Evolutionary conservation across 1,140 invertebrate species (phyloP), one percentile per base, ranked within the genome.

Genomic region (Charaxes varanes): DNA sequence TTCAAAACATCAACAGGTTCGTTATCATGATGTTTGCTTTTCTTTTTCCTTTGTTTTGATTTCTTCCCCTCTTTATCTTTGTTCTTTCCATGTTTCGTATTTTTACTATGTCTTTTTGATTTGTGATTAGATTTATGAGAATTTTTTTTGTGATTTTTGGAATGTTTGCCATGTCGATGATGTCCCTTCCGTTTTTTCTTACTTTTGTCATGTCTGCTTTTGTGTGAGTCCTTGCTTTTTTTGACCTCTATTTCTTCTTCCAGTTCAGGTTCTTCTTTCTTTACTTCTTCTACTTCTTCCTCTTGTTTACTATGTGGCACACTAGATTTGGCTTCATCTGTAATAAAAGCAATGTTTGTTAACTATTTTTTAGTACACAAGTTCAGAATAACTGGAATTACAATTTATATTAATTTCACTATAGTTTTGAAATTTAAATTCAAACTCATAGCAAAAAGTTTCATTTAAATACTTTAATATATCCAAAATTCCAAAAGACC

Each of bases 141-240:
- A 32, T 65, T 62, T 58, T 73, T 78, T 19, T 69, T 72, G 13
- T 76, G 65, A 40, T 78, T 74, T 73, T 74, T 85, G 66, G 71
- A 85, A 81, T 85, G 80, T 84, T 84, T 86, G 53, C 69, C 85
- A 69, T 85, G 67, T 52, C 84, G 57, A 72, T 87, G 59, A 62
- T 87, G 60, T 22, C 85, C 62, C 62, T 87, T 76, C 51, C 83
- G 52, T 64, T 67, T 64, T 62, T 86, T 72, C 82, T 86, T 79
- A 23, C 53, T 40, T 62, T 83, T 65, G 55, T 66, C 67, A 61
- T 83, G 51, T 80, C 84, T 57, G 64, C 63, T 72, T 77, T 84
- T 67, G 72, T 86, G 63, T 71, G 62, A 70, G 69, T 83, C 73
- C 62, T 81, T 64, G 34, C 49, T 41, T 54, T 67, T 62, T 35